These are phyloP conservation scores for Nesogale talazaci DNA, from an alignment of 2,113 vertebrate species.

Conservation along the genomic window DNA sequence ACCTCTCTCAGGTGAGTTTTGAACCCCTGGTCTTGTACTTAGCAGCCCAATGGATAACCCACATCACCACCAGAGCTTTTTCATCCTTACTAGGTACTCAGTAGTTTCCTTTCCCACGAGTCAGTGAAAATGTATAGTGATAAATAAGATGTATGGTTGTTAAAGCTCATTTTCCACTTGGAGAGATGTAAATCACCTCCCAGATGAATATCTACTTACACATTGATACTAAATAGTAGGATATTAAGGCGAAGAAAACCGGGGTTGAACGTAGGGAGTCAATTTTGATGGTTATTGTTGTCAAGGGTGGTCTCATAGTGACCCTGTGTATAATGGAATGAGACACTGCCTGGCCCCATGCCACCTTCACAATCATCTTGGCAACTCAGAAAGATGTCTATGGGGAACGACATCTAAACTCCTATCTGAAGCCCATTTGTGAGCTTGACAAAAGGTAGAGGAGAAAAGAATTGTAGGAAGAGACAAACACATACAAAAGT, in stretches of 20 bases:
- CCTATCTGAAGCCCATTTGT: not conserved
- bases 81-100: not conserved
- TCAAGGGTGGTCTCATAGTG: no score
- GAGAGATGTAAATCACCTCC: not conserved
- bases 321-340: not conserved
- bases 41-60: no score
- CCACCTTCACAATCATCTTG: no score
- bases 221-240: not conserved
- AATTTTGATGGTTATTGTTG: no score
- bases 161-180: not conserved
- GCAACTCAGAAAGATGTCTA: not conserved
- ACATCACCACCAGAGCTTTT: no score
- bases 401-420: not conserved
- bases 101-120: not conserved
- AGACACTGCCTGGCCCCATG: not conserved
- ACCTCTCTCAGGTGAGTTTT: no score
- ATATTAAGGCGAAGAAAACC: no score
- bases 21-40: no score
- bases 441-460: not conserved
- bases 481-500: not conserved
- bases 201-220: not conserved
- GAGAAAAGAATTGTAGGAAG: not conserved
- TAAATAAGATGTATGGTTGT: not conserved
- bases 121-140: not conserved
- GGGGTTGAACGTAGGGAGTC: no score